A percentile compares a stretch with the other conserved stretches of the same genome.
Conservation (phyloP, 1,140 invertebrate genomes). For the Ips nitidus region DNA sequence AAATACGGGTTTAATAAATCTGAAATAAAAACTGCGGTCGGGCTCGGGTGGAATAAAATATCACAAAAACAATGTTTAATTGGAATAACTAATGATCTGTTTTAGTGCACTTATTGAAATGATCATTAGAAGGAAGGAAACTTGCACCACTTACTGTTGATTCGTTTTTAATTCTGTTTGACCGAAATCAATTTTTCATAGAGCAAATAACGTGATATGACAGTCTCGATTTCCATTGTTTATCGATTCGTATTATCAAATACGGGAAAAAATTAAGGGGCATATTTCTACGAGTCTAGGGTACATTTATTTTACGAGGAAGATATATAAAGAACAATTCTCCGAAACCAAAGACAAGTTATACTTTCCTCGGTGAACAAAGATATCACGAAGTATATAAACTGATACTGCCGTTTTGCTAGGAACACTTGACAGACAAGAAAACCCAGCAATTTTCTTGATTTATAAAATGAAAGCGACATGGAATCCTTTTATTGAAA, state of each 20-base stretch:
- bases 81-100: slow-evolving; percentile 15
- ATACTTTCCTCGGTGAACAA: neutral
- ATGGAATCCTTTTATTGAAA: slow-evolving; percentile 10
- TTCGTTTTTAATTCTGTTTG: slow-evolving; percentile 11
- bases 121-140: slow-evolving; percentile 16
- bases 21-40: neutral
- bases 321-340: no score
- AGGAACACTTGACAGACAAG: neutral
- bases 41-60: slow-evolving; percentile 7
- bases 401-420: neutral
- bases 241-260: no score
- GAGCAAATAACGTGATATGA: no score
- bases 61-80: slow-evolving; percentile 17
- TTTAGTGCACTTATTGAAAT: slow-evolving; percentile 10
- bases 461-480: slow-evolving; percentile 13
- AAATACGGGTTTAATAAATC: slow-evolving; percentile 17
- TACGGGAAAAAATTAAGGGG: no score
- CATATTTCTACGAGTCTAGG: no score
- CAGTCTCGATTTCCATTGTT: no score
- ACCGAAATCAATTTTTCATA: slow-evolving; percentile 5
- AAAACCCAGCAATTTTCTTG: neutral
- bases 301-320: no score
- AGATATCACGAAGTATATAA: slow-evolving; percentile 1
- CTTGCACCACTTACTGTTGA: slow-evolving; percentile 2
- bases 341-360: no score